Percentiles rank a stretch among this genome's conserved stretches.
Evolutionary conservation across 2,888 invertebrate species (phyloP).

Genomic region (Dorcus parallelipipedus): DNA sequence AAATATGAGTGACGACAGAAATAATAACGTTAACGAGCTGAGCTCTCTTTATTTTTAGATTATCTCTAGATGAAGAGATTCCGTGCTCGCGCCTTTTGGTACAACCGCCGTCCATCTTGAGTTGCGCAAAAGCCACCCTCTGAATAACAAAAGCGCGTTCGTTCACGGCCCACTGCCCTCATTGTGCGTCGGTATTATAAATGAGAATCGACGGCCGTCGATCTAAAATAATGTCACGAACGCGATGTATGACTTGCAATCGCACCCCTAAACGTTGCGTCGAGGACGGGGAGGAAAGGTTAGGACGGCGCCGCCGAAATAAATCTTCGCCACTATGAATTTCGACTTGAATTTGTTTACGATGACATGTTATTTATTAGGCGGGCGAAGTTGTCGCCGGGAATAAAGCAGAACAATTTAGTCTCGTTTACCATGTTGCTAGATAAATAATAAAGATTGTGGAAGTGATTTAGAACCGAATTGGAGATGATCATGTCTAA

Average conservation of each 20-base stretch:
- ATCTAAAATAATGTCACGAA: constrained; percentile 9
- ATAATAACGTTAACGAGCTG: neutral
- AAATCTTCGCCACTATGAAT: constrained; percentile 19
- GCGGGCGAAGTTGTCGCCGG: constrained; percentile 7
- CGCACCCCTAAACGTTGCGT: neutral
- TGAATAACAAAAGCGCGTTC: constrained; percentile 2
- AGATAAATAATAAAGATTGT: neutral
- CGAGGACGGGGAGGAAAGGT: constrained; percentile 1
- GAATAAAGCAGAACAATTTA: constrained; percentile 9
- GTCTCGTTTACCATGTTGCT: constrained; percentile 14
- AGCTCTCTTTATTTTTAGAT: constrained; percentile 4
- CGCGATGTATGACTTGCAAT: constrained; percentile 4
- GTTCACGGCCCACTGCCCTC: constrained; percentile 11
- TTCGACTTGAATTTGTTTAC: constrained; percentile 17
- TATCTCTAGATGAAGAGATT: constrained; percentile 8
- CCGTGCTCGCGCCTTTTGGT: neutral
- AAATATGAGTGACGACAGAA: neutral
- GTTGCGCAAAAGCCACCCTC: constrained; percentile 3
- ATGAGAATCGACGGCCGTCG: constrained; percentile 13
- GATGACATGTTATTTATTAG: constrained; percentile 17
- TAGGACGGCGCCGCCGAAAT: constrained; percentile 5
- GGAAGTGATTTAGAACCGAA: too few relatives aligned
- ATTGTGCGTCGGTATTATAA: constrained; percentile 14
- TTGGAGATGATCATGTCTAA: too few relatives aligned
- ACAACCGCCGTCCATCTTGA: neutral